Base-by-base conservation (phyloP, 2,888 invertebrate species). In the Drosophila anomelani region DNA sequence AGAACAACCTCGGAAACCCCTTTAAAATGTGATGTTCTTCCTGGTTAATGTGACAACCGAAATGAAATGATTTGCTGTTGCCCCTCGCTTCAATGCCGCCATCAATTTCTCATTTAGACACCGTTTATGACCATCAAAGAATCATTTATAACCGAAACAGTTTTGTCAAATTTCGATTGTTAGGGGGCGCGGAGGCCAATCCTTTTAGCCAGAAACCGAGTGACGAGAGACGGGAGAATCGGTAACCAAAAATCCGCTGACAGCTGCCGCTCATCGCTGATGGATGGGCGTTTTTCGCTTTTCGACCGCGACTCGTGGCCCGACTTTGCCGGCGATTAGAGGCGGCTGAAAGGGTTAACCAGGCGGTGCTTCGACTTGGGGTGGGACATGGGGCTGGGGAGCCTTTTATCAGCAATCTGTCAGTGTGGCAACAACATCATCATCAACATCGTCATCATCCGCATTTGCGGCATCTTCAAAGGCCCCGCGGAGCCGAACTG, bases 401-500 rank as follows among this genome's bases (percentile, higher is more conserved):
- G 38, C 69, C 73, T 63, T 78, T 88, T 85, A 85, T 85, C 85
- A 83, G 86, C 75, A 85, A 85, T 88, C 83, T 88, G 86, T 83
- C 83, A 81, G 79, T 75, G 80, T 69, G 81, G 77, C 79, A 78
- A 75, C 81, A 79, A 66, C 58, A 60, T 36, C 61, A 61, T 26
- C 47, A 56, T 49, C 64, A 60, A 1, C n/a, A n/a, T 43, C 77
- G 57, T 70, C 75, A 62, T 64, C 68, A 75, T 61, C 75, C 79
- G 46, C 36, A 32, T 36, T 29, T 39, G 70, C 75, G 75, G 75
- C 63, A 44, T 60, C 75, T 70, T 76, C 75, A 76, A 76, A 76
- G 75, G 55, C 61, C 20, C 46, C 39, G 69, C 60, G 46, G 41
- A 34, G 15, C 51, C 59, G 23, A 49, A 54, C 58, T 62, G 62